phyloP scores from a whole-genome alignment of 2,797 vertebrate species.

The Hydrolagus colliei region DNA sequence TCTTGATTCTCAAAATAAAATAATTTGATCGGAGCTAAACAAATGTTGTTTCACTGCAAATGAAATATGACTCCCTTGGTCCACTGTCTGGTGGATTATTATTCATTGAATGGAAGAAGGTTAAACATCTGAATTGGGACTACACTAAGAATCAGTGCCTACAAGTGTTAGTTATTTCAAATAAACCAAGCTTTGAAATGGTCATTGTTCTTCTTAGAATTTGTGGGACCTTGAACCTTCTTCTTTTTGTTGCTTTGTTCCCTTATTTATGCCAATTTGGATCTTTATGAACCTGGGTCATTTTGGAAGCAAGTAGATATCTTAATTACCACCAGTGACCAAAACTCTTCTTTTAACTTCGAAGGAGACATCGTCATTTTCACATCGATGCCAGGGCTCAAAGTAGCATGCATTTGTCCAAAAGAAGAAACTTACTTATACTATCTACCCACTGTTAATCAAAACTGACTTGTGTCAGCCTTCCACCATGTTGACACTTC shows the following conservation, averaged over 20 bases:
- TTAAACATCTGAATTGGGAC: conserved; percentile 16
- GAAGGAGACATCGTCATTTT: background rate
- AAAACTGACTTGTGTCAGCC: background rate
- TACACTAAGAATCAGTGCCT: background rate
- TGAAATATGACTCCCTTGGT: background rate
- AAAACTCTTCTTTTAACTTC: background rate
- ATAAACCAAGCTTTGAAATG: background rate
- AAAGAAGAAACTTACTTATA: background rate
- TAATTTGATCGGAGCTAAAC: background rate
- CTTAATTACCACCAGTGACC: background rate
- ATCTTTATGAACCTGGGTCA: background rate
- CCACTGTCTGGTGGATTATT: conserved; percentile 5
- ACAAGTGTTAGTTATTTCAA: conserved; percentile 1
- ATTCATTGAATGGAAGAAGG: conserved; percentile 29
- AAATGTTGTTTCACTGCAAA: background rate
- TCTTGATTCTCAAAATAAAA: background rate
- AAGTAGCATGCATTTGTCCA: background rate
- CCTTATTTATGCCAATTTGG: conserved; percentile 1
- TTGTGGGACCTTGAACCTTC: background rate
- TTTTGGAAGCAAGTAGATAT: background rate
- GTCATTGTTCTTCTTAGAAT: background rate
- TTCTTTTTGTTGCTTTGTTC: background rate
- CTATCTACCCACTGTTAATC: background rate
- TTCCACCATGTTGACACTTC: background rate
- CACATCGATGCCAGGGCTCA: background rate